These are phyloP conservation scores for Hydropotes inermis DNA, from an alignment of 2,113 vertebrate genomes.

Conservation along the genomic window DNA sequence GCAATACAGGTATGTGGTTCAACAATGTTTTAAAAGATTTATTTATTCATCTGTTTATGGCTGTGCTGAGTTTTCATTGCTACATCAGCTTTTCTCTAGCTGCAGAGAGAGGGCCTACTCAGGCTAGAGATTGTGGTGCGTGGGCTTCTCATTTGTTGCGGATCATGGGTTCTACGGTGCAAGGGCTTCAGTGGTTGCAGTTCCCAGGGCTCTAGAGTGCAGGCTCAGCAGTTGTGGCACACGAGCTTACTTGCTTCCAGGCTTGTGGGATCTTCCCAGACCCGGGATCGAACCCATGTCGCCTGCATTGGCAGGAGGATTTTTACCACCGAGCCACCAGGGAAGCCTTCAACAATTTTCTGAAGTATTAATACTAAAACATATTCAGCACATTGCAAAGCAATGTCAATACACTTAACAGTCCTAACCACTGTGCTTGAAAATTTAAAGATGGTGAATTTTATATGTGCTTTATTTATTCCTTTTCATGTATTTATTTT, in stretches of 20 bases:
- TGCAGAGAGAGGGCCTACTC: background rate
- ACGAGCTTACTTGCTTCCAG: background rate
- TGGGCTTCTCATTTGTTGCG: background rate
- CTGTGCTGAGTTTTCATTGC: background rate
- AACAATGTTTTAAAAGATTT: background rate
- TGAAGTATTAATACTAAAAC: background rate
- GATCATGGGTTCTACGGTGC: rapidly evolving
- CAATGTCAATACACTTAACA: background rate
- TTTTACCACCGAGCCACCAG: background rate
- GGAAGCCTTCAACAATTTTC: background rate
- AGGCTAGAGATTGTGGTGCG: background rate
- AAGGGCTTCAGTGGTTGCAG: background rate
- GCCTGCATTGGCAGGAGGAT: background rate
- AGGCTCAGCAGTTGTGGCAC: background rate
- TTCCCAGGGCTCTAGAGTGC: background rate
- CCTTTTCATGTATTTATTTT: background rate
- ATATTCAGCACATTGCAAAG: background rate
- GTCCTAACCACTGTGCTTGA: background rate
- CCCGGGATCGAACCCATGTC: background rate
- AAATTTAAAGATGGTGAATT: background rate
- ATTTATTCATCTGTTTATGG: background rate
- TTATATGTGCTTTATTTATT: background rate
- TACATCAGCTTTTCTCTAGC: background rate
- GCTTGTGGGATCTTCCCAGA: background rate
- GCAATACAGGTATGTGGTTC: background rate